Conservation (phyloP, 2,888 invertebrate species). For the Mimas tiliae region DNA sequence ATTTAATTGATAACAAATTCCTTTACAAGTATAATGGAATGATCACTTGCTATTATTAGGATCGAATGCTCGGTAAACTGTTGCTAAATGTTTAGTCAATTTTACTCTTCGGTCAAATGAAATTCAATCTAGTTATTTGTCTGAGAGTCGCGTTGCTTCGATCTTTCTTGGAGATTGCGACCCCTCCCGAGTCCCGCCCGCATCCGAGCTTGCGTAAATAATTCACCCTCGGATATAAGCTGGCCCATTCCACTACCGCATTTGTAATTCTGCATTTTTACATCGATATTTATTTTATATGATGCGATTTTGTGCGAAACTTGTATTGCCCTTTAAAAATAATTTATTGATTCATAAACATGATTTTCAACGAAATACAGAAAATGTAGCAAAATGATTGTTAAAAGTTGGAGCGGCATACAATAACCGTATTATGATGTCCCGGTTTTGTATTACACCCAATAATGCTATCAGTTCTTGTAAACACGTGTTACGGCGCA, state of each 20-base stretch:
- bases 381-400: constrained; percentile 32
- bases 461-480: constrained; percentile 58
- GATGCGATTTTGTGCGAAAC: constrained; percentile 75
- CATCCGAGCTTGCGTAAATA: constrained; percentile 69
- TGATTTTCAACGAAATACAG: not conserved
- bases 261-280: constrained; percentile 75
- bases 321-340: constrained; percentile 53
- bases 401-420: constrained; percentile 49
- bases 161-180: constrained; percentile 48
- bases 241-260: constrained; percentile 64
- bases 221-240: constrained; percentile 65
- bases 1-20: not conserved
- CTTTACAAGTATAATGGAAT: not conserved
- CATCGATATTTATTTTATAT: constrained; percentile 63
- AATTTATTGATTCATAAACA: constrained; percentile 27
- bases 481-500: constrained; percentile 65
- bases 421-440: not conserved
- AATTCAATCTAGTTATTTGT: constrained; percentile 55
- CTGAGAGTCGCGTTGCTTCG: constrained; percentile 57
- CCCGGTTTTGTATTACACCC: constrained; percentile 42
- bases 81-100: constrained; percentile 16
- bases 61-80: not conserved
- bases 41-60: not conserved
- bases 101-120: constrained; percentile 44
- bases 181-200: constrained; percentile 45